Evolutionary conservation across 2,113 vertebrate genomes (phyloP), one percentile per base, ranked within the genome.

Genomic region (Empidonax alnorum): DNA sequence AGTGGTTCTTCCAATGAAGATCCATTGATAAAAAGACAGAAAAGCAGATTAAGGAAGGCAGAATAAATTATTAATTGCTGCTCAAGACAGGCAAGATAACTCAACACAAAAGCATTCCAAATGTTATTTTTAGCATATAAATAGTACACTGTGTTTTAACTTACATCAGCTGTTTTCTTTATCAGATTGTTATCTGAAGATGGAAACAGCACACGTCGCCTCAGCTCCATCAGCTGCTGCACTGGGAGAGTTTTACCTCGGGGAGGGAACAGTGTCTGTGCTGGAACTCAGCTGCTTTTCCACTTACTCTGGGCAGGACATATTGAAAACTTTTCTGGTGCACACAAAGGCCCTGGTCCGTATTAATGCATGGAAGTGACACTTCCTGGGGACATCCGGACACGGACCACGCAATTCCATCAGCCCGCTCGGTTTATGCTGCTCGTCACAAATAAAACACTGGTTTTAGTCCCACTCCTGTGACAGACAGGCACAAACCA

Each of bases 111-210:
- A 78, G 94, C 90, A 94, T 97, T 90, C 84, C 75, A 77, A 96
- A 91, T 71, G 93, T 69, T 96, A 96, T 97, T 97, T 96, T 89
- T 90, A 94, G 84, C 78, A 78, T 73, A 93, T 65, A 95, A 93
- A 97, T 89, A 96, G 92, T 83, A 96, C 90, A 87, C 66, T 47
- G 67, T 93, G 84, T 96, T 97, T 87, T 94, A 97, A 91, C 69
- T 96, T 84, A 67, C 92, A 94, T 97, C 94, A 95, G 94, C 88
- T 94, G 74, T 91, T 97, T 94, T 87, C 94, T 86, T 97, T 96
- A 97, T 96, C 94, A 84, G 84, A 94, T 96, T 96, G 90, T 97
- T 97, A 95, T 95, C 92, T 96, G 93, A 89, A 77, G 77, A 97
- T 93, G 80, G 95, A 96, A 97, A 93, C 68, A 81, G 88, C n/a